A percentile compares a stretch with the other conserved stretches of the same genome.
Evolutionary conservation across 2,797 vertebrate species (phyloP).

Genomic region (Paedocypris micromegethes): DNA sequence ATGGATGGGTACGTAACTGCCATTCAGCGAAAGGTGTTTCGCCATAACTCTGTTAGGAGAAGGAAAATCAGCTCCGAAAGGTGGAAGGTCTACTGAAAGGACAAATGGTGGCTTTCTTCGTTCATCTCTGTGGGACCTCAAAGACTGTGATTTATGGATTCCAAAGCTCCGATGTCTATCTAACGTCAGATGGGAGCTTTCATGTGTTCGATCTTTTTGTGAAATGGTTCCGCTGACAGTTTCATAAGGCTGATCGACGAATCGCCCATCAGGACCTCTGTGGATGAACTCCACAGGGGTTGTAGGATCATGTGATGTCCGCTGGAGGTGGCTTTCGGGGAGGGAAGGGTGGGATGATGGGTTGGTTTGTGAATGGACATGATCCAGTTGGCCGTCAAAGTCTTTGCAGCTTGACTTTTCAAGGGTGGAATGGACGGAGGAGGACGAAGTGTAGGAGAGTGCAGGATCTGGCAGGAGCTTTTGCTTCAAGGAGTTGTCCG

Average conservation of each 20-base stretch:
- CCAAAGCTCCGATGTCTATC: background rate
- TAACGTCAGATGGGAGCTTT: slow-evolving; percentile 28
- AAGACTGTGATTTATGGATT: slow-evolving; percentile 58
- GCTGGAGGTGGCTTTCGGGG: slow-evolving; percentile 58
- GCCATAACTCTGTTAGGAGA: slow-evolving; percentile 33
- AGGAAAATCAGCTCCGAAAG: slow-evolving; percentile 55
- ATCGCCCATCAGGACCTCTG: slow-evolving; percentile 86
- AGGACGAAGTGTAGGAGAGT: slow-evolving; percentile 55
- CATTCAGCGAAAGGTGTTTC: slow-evolving; percentile 36
- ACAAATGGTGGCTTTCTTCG: slow-evolving; percentile 61
- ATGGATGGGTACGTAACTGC: slow-evolving; percentile 30
- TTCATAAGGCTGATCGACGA: slow-evolving; percentile 59
- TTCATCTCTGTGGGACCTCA: slow-evolving; percentile 55
- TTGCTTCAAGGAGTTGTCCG: slow-evolving; percentile 83
- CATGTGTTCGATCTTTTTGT: slow-evolving; percentile 42
- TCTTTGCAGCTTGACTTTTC: slow-evolving; percentile 57
- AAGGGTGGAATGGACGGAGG: slow-evolving; percentile 59
- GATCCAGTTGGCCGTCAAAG: slow-evolving; percentile 45
- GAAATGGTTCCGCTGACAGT: slow-evolving; percentile 33
- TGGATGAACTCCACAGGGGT: slow-evolving; percentile 79
- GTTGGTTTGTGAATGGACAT: slow-evolving; percentile 42
- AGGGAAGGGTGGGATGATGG: slow-evolving; percentile 43
- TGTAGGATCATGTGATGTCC: slow-evolving; percentile 50
- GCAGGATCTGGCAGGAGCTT: slow-evolving; percentile 73
- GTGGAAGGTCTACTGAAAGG: slow-evolving; percentile 68